Conservation (phyloP, 23 tunicate genomes). For the Ascidia mentula region DNA sequence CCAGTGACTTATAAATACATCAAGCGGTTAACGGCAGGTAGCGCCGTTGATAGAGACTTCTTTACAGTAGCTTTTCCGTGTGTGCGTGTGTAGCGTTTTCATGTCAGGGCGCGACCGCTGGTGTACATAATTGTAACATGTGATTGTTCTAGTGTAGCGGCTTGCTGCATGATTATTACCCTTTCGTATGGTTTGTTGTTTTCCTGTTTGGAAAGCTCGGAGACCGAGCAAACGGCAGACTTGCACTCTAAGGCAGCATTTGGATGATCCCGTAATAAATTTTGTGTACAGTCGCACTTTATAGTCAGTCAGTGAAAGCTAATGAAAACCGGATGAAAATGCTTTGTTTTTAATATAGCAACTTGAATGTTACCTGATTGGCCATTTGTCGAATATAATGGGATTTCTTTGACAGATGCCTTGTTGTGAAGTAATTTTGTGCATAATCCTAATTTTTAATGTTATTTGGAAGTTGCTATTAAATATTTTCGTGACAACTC, state of each 20-base stretch:
- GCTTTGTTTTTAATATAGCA: no score
- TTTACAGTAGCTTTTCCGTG: neutral
- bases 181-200: neutral
- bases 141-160: neutral
- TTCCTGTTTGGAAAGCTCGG: neutral
- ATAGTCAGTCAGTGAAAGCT: neutral
- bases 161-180: neutral
- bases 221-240: no score
- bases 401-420: neutral
- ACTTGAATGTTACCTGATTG: neutral
- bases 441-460: conserved; percentile 21
- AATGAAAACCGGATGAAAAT: no score
- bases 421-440: conserved; percentile 2
- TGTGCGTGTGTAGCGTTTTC: neutral
- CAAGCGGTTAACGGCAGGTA: no score
- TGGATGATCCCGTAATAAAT: neutral
- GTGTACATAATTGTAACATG: neutral
- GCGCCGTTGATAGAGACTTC: neutral
- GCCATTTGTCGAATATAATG: neutral
- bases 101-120: neutral
- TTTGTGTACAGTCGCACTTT: neutral
- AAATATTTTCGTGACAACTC: conserved; percentile 25
- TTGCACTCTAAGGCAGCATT: neutral
- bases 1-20: neutral
- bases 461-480: conserved; percentile 50